Base-by-base conservation (phyloP, 2,888 invertebrate genomes). In the Sipunculus nudus region DNA sequence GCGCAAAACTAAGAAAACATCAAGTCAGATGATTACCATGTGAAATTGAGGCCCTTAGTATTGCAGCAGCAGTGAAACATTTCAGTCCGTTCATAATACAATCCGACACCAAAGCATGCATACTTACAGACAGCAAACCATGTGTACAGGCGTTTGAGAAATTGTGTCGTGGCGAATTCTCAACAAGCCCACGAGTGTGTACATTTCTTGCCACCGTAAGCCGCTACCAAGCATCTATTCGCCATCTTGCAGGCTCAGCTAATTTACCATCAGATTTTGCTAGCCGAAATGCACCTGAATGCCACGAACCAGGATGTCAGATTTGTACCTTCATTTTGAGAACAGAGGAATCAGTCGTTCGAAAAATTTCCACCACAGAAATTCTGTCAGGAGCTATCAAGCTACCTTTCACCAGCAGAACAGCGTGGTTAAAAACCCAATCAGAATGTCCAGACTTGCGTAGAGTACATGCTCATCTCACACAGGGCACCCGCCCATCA, bases 141-240 rank as follows among this genome's bases (percentile, higher is more conserved):
- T 73, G 71, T 60, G 71, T 70, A 1, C 68, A 72, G 38, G 67
- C 70, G 2, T 58, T 63, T 35, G 63, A 63, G 10, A 72, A 69
- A 28, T 47, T 68, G 3, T 50, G 64, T 41, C 54, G 68, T 10
- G 69, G 71, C 16, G 66, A 70, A 40, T 71, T 70, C 61, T 13
- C 68, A 21, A 47, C 53, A 1, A 72, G 68, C 39, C 63, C 70
- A 0, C 39, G 67, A 2, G 63, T 71, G 0, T 59, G 65, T 0
- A 64, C 70, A 19, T 70, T 73, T 41, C 47, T 66, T 13, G 53
- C 68, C 2, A 58, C 46, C 3, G 62, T 61, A 3, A 70, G 67
- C 52, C 61, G 66, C 3, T 62, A 56, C 35, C 25, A 59, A n/a
- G 61, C 43, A 25, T 45, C 19, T 41, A 46, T 68, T 13, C 35